Conservation (phyloP, 64 coral and sea anemone genomes). For the Porites lutea region DNA sequence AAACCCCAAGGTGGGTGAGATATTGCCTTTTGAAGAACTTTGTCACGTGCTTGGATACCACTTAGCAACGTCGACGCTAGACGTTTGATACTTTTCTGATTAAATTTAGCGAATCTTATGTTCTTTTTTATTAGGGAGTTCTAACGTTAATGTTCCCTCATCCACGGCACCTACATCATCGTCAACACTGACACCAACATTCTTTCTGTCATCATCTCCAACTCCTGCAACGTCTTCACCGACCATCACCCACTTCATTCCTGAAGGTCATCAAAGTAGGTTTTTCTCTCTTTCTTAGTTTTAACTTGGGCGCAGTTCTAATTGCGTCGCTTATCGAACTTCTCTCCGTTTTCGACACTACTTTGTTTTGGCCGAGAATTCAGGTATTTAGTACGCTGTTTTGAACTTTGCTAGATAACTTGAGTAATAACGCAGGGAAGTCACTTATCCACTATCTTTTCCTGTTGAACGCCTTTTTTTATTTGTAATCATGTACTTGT, state of each 20-base stretch:
- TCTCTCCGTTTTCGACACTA: too few relatives aligned
- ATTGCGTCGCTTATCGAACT: too few relatives aligned
- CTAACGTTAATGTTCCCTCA: constrained; percentile 14
- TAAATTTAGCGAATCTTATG: too few relatives aligned
- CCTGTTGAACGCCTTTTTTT: too few relatives aligned
- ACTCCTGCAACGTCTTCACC: constrained; percentile 25
- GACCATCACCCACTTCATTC: constrained; percentile 30
- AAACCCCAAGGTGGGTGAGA: constrained; percentile 83
- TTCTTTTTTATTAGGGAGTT: background rate
- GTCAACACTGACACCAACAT: background rate
- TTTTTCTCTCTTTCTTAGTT: background rate
- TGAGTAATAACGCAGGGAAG: too few relatives aligned
- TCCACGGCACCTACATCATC: background rate
- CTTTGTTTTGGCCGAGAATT: too few relatives aligned
- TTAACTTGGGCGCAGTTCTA: background rate
- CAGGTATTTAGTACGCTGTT: too few relatives aligned
- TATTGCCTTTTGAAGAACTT: background rate
- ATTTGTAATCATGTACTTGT: too few relatives aligned
- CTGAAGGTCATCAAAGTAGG: constrained; percentile 24
- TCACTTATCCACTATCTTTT: too few relatives aligned
- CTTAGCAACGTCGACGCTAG: background rate
- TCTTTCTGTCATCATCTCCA: constrained; percentile 5
- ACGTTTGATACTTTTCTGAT: too few relatives aligned
- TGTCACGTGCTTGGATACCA: background rate
- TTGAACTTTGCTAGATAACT: too few relatives aligned